Conservation (phyloP, 2,113 vertebrate genomes). For the Esox niger region DNA sequence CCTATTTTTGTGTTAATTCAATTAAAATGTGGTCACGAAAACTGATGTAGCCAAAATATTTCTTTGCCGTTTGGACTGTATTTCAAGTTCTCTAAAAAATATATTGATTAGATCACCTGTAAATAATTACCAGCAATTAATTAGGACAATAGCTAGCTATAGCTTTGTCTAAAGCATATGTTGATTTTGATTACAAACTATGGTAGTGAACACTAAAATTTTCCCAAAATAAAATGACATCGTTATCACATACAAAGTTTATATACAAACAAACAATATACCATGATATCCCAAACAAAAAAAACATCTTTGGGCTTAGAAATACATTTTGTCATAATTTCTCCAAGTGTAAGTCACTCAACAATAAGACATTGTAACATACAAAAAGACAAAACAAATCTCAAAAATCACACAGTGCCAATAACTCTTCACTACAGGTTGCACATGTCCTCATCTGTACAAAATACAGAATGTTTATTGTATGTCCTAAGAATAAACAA, state of each 20-base stretch:
- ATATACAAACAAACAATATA: slow-evolving; percentile 56
- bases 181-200: too few species aligned
- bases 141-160: too few species aligned
- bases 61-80: too few species aligned
- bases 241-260: slow-evolving; percentile 57
- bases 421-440: slow-evolving; percentile 19
- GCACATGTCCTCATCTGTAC: slow-evolving; percentile 39
- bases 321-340: slow-evolving; percentile 21
- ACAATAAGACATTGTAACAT: slow-evolving; percentile 33
- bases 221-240: slow-evolving; percentile 72
- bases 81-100: too few species aligned
- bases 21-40: too few species aligned
- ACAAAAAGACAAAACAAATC: slow-evolving; percentile 17
- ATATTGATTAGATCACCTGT: too few species aligned
- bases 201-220: slow-evolving; percentile 28
- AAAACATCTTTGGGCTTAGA: slow-evolving; percentile 58
- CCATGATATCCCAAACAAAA: slow-evolving; percentile 43
- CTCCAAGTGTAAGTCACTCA: slow-evolving; percentile 20
- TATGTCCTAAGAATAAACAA: slow-evolving; percentile 56
- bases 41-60: too few species aligned
- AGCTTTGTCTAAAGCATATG: too few species aligned
- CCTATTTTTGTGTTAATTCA: too few species aligned
- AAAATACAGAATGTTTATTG: slow-evolving; percentile 63
- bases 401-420: slow-evolving; percentile 48
- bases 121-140: too few species aligned